Base-by-base conservation (phyloP, 2,797 vertebrate species). In the Gallinago solitaria region DNA sequence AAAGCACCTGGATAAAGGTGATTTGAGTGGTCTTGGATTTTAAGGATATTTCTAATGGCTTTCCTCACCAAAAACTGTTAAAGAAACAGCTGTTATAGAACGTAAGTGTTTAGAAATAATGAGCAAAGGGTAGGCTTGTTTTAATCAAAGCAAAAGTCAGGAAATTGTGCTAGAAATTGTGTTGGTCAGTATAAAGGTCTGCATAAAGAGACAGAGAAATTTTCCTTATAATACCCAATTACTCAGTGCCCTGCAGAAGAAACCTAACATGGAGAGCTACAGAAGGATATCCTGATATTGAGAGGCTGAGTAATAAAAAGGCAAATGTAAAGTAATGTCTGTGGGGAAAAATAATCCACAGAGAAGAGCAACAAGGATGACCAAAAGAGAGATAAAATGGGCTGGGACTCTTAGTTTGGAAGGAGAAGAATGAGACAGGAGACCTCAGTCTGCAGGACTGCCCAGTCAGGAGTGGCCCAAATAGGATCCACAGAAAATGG, bases 401-500 rank as follows among this genome's bases (percentile, higher is more conserved):
- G 17, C 14, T 70, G 41, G 16, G 39, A 28, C 7, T 33, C 37
- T 50, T 27, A 20, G 30, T 17, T 35, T 70, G 56, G 50, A 56
- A 79, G 27, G 41, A 69, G 51, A 70, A 65, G 51, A 39, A 7
- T 43, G 41, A 51, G n/a, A n/a, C 8, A 81, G 21, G 18, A 94
- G 35, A 30, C 15, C 5, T 75, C 51, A 21, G 24, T 30, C 17
- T 67, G 53, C 41, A 80, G 47, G 27, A 43, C 12, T 45, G 33
- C 5, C 45, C 10, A 48, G 48, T 33, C 70, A 82, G n/a, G 32
- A 77, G 16, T 20, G 20, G 23, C 27, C 48, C 53, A 78, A 43
- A 54, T 5, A 86, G 21, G 41, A 67, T 8, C 0, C 0, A 28
- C 17, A 43, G n/a, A n/a, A 78, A 70, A 24, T 27, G 16, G 8